Conservation (phyloP, 2,797 vertebrate species). For the Euthynnus affinis region DNA sequence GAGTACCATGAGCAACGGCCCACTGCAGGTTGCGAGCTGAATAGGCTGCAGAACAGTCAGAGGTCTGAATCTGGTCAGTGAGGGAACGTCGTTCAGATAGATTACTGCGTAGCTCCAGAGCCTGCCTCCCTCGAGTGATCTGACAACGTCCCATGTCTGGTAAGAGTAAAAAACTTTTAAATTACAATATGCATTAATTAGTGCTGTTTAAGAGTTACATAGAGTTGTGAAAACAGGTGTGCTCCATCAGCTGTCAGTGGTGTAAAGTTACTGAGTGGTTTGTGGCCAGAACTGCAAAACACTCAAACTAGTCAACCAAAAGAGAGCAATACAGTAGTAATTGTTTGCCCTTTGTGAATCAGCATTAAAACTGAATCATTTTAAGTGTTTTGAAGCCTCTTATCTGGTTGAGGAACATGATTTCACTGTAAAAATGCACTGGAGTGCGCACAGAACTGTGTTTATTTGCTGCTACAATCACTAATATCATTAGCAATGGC, state of each 20-base stretch:
- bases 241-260: not conserved
- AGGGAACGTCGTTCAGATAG: slow-evolving; percentile 90
- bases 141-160: slow-evolving; percentile 90
- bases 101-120: slow-evolving; percentile 92
- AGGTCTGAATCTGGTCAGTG: slow-evolving; percentile 82
- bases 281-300: not conserved
- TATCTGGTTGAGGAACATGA: not conserved
- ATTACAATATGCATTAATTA: not conserved
- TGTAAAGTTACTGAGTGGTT: not conserved
- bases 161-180: not conserved
- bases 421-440: not conserved
- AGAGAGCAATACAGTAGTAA: not conserved
- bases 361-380: not conserved
- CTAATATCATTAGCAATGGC: not conserved
- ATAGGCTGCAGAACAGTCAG: slow-evolving; percentile 71
- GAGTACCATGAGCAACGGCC: slow-evolving; percentile 89
- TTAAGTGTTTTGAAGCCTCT: not conserved
- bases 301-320: not conserved
- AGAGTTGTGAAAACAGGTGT: not conserved
- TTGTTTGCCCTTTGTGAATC: slow-evolving; percentile 4
- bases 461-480: not conserved
- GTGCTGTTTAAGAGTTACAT: not conserved
- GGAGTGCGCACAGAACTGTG: not conserved
- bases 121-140: slow-evolving; percentile 89
- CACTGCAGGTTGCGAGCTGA: slow-evolving; percentile 91